Conservation (phyloP, 1,140 invertebrate genomes). For the Drosophila virilis region DNA sequence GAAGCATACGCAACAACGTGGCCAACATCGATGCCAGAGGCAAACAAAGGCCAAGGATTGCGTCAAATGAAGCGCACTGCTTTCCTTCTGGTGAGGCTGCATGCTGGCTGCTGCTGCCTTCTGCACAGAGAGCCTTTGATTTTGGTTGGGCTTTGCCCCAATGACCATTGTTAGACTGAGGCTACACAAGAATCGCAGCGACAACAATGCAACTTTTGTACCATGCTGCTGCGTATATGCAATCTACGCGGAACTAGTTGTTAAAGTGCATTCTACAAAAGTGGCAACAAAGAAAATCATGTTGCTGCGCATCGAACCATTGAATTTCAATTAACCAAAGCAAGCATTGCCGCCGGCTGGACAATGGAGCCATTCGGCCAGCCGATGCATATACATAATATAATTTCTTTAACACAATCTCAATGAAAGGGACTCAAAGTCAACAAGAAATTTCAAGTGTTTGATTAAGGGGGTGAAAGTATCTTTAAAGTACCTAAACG, state of each 20-base stretch:
- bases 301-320: constrained; percentile 44
- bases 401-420: not conserved
- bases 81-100: constrained; percentile 25
- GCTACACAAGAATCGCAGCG: constrained; percentile 13
- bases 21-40: constrained; percentile 30
- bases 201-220: constrained; percentile 39
- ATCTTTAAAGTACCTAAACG: too few species aligned
- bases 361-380: constrained; percentile 10
- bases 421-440: not conserved
- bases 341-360: constrained; percentile 35
- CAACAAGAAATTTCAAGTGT: not conserved
- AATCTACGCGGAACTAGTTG: constrained; percentile 33
- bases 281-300: constrained; percentile 51
- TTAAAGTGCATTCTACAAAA: not conserved
- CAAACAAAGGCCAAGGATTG: constrained; percentile 70
- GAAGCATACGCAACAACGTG: constrained; percentile 46
- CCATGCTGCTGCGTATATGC: constrained; percentile 56
- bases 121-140: constrained; percentile 19
- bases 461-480: not conserved
- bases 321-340: constrained; percentile 73
- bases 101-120: constrained; percentile 18
- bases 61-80: constrained; percentile 67
- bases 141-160: constrained; percentile 9
- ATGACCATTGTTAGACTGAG: constrained; percentile 25
- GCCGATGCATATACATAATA: not conserved